A percentile compares a stretch with the other conserved stretches of the same genome.
phyloP scores from a whole-genome alignment of 2,888 invertebrate genomes.

The Tetropium fuscum region DNA sequence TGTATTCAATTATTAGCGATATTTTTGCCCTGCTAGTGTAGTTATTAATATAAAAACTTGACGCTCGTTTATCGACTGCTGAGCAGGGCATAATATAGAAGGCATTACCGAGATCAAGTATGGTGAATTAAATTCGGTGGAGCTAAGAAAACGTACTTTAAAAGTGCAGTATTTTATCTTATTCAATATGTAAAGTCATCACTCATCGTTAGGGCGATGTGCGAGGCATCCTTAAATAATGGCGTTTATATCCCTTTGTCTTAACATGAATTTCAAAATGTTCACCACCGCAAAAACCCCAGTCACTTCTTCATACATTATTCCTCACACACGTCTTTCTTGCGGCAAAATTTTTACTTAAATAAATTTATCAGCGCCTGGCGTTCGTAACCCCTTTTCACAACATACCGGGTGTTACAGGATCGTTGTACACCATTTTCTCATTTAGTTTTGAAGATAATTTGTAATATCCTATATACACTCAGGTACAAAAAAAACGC shows the following conservation, averaged over 20 bases:
- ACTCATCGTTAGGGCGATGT: conserved; percentile 55
- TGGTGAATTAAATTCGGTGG: conserved; percentile 43
- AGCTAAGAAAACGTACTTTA: conserved; percentile 42
- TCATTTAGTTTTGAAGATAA: too few species aligned
- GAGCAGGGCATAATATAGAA: conserved; percentile 30
- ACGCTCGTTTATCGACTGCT: conserved; percentile 12
- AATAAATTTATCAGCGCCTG: conserved; percentile 12
- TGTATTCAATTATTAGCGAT: too few species aligned
- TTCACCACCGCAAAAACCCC: conserved; percentile 23
- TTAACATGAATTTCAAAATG: conserved; percentile 44
- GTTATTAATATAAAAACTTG: background rate
- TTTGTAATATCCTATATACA: too few species aligned
- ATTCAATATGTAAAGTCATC: conserved; percentile 55
- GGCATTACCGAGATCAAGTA: conserved; percentile 33
- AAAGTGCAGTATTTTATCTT: conserved; percentile 52
- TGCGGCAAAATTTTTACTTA: conserved; percentile 25
- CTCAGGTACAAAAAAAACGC: too few species aligned
- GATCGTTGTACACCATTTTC: too few species aligned
- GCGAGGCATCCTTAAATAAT: conserved; percentile 55
- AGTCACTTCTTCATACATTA: conserved; percentile 26
- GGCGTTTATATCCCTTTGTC: conserved; percentile 56
- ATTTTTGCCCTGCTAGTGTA: too few species aligned
- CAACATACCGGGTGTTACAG: too few species aligned
- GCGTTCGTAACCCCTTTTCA: background rate
- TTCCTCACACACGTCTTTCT: conserved; percentile 14